Conservation (phyloP, 2,888 invertebrate species). For the Altica lythri region DNA sequence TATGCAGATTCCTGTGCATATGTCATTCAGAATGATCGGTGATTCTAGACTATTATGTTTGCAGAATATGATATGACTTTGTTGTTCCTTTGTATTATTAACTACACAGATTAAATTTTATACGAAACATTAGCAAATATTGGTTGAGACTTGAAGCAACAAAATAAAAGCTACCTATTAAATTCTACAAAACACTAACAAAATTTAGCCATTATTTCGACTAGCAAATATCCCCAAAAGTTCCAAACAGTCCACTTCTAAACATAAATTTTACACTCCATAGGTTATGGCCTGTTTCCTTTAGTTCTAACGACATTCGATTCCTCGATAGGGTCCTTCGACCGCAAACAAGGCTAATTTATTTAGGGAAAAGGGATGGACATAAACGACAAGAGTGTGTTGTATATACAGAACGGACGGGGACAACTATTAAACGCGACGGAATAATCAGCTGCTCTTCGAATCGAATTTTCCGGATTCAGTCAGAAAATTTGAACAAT, state of each 20-base stretch:
- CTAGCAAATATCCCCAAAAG: neutral
- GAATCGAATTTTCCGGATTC: conserved; percentile 28
- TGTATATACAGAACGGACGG: conserved; percentile 26
- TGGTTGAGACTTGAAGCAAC: too few relatives aligned
- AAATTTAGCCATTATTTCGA: too few relatives aligned
- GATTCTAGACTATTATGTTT: neutral
- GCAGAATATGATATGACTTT: too few relatives aligned
- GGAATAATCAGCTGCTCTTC: conserved; percentile 30
- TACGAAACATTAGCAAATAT: too few relatives aligned
- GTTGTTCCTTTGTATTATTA: too few relatives aligned
- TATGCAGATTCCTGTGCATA: conserved; percentile 48
- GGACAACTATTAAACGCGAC: conserved; percentile 30
- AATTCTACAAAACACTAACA: neutral
- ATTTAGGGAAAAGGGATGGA: conserved; percentile 39
- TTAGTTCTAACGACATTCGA: conserved; percentile 30
- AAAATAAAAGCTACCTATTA: too few relatives aligned
- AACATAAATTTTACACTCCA: conserved; percentile 33
- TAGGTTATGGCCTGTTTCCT: conserved; percentile 25
- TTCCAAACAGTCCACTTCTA: neutral
- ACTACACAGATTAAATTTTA: too few relatives aligned
- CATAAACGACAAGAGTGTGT: conserved; percentile 28
- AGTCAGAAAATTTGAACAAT: conserved; percentile 17
- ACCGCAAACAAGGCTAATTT: conserved; percentile 43
- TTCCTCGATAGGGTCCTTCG: conserved; percentile 40
- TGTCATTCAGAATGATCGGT: conserved; percentile 30